These are phyloP conservation scores for Alethe diademata DNA, from an alignment of 2,113 vertebrate genomes.

Conservation along the genomic window DNA sequence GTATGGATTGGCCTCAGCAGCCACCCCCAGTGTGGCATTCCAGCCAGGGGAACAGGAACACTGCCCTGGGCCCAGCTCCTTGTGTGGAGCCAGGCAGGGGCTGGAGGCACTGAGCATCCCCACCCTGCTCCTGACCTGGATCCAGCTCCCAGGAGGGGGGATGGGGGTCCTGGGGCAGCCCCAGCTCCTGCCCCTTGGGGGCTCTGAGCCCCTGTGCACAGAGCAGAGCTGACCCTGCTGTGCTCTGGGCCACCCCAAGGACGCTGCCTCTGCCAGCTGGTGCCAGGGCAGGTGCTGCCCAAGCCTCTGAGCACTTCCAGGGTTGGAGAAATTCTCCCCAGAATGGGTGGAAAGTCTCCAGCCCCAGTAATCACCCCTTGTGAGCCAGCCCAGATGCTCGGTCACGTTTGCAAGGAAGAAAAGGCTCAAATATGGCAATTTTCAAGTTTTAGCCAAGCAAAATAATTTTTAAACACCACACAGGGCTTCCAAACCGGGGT, in stretches of 20 bases:
- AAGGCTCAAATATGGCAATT: neutral
- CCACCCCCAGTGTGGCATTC: neutral
- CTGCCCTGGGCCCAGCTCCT: neutral
- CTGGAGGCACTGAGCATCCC: neutral
- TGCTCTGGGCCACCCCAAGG: neutral
- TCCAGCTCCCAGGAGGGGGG: neutral
- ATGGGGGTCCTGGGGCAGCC: neutral
- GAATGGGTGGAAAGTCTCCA: neutral
- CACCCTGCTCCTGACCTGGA: neutral
- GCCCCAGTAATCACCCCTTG: neutral
- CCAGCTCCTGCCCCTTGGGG: neutral
- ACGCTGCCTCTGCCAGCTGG: neutral
- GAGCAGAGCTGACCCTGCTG: neutral
- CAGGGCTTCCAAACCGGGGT: neutral
- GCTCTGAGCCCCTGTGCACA: neutral
- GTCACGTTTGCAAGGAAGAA: neutral
- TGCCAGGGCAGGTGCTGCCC: neutral
- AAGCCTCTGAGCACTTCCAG: neutral
- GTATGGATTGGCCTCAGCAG: neutral
- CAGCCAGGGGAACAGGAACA: neutral
- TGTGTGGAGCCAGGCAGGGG: fast-evolving
- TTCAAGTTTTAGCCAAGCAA: neutral
- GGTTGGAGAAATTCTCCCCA: neutral
- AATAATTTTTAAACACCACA: neutral
- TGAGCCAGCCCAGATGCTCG: slow-evolving; percentile 10